Conservation (phyloP, 2,797 vertebrate genomes). For the Sebastolobus altivelis region DNA sequence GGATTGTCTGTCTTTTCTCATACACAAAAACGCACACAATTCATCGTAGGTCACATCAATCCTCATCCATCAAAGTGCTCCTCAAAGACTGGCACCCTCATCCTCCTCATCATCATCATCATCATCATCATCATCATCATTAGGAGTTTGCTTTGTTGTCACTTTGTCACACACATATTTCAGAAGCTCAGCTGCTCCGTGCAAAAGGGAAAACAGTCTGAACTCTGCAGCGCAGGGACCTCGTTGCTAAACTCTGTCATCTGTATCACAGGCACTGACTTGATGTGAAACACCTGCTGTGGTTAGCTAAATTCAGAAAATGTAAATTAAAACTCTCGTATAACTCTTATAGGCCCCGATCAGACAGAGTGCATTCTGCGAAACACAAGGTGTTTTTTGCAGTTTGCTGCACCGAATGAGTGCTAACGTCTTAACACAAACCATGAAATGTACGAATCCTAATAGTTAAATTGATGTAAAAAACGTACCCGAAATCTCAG, state of each 20-base stretch:
- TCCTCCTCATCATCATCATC: slow-evolving; percentile 46
- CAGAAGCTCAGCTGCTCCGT: slow-evolving; percentile 43
- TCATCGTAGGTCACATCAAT: slow-evolving; percentile 68
- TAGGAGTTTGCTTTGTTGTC: slow-evolving; percentile 59
- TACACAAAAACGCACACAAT: slow-evolving; percentile 63
- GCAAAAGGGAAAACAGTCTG: slow-evolving; percentile 5
- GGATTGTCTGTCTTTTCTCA: slow-evolving; percentile 73
- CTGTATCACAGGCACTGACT: neutral
- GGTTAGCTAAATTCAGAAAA: neutral
- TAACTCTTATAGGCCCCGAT: neutral
- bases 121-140: slow-evolving; percentile 37
- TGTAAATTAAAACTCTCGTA: neutral
- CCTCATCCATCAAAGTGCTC: slow-evolving; percentile 73
- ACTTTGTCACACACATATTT: slow-evolving; percentile 42
- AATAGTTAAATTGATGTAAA: neutral
- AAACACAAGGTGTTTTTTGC: too few relatives aligned
- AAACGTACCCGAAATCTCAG: neutral
- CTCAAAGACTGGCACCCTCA: slow-evolving; percentile 55
- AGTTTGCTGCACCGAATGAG: neutral
- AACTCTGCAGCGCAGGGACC: neutral
- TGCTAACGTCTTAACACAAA: neutral
- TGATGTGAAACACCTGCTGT: neutral
- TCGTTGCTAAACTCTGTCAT: slow-evolving; percentile 1
- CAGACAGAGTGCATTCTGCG: too few relatives aligned
- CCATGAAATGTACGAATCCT: neutral